Base-by-base conservation (phyloP, 2,113 vertebrate genomes). In the Trichechus manatus region DNA sequence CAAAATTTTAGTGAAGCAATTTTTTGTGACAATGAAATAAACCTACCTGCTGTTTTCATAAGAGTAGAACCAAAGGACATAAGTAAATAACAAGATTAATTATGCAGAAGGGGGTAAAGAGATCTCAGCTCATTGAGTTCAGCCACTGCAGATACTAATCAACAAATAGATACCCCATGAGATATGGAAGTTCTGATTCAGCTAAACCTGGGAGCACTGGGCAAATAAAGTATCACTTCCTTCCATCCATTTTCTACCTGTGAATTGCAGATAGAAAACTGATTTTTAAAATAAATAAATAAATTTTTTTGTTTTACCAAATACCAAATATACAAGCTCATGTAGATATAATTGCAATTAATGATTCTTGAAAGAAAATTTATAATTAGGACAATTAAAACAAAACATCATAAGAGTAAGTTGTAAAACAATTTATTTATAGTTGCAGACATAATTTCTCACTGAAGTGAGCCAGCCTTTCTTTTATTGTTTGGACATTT, bases 281-380 rank as follows among this genome's bases (percentile, higher is more conserved):
- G 3, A 83, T 75, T 93, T 94, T 39, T 39, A 72, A 33, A 68
- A 68, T 72, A 59, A 64, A 80, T 77, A 89, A 92, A 80, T 66
- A 11, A n/a, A 39, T 75, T 93, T 89, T 77, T 27, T 50, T 80
- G 11, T 96, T 96, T 89, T 14, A 74, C 27, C 79, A 66, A 92
- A 89, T 81, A 66, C 86, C n/a, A 91, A 91, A 74, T 88, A 82
- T 27, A 93, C 90, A 75, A 85, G n/a, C 44, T 97, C 53, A 53
- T 75, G 47, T 50, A 17, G 2, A 29, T 61, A 89, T 77, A 42
- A 89, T 84, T 20, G 36, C 23, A 94, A 36, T 79, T 87, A 88
- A 96, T 85, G 42, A 93, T 84, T 96, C 91, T 87, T 78, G 64
- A 97, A 96, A 91, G 50, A 59, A 93, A 89, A 95, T 91, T 87